Evolutionary conservation across 2,888 invertebrate genomes (phyloP), one percentile per base, ranked within the genome.

Genomic region (Chesias legatella): DNA sequence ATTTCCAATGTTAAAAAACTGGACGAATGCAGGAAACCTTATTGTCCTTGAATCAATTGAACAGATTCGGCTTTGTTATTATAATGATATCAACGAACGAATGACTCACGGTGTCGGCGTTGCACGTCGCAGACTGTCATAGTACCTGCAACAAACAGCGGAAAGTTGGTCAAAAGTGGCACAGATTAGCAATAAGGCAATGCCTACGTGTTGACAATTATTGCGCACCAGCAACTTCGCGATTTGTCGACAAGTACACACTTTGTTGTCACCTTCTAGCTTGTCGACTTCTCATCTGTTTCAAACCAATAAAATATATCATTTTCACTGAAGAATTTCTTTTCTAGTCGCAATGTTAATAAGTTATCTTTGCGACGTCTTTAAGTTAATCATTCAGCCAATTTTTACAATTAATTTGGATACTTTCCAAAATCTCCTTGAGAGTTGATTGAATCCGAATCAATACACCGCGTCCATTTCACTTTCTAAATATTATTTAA

Each of bases 61-160:
- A 35, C 30, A 35, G 40, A 36, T 45, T 45, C 29, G 40, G 6
- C 9, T 35, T 33, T 17, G 40, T 45, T 36, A 45, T 36, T 27
- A 29, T 29, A 35, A 32, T 44, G n/a, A 73, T 73, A 73, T 67
- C 63, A 63, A 59, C 60, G 55, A 48, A 57, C 44, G 59, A 50
- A 68, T 77, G 81, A 86, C 85, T 86, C 84, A 86, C 85, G 73
- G 73, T 74, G 51, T 58, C 68, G 69, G 66, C 61, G 66, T 58
- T 65, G 70, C 64, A 63, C 72, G 73, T 68, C 68, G 79, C 66
- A 75, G 73, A 76, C 73, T 63, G 76, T 78, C 83, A 80, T 79
- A 72, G 75, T 85, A 86, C 85, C 85, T 86, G 85, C 45, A 85
- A 85, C 70, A 73, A 60, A 34, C 22, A 48, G 68, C 57, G 61